Conservation (phyloP, 2,113 vertebrate genomes). For the Nanorana parkeri region DNA sequence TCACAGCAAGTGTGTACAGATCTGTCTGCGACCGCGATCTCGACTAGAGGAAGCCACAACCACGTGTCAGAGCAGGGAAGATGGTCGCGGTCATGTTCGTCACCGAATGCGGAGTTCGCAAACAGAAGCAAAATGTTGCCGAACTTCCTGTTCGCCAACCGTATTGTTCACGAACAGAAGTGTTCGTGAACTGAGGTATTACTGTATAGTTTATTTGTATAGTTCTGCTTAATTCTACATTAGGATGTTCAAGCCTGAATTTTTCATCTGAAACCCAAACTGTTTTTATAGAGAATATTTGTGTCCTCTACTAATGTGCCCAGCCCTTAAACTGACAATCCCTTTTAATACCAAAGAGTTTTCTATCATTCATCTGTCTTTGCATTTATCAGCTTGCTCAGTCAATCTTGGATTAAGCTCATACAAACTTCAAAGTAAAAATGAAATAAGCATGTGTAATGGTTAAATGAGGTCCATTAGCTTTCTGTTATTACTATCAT, state of each 20-base stretch:
- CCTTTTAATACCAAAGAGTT: constrained; percentile 19
- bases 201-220: not conserved
- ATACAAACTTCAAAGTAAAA: constrained; percentile 4
- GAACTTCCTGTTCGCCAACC: too few relatives aligned
- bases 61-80: too few relatives aligned
- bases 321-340: constrained; percentile 7
- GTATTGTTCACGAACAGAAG: too few relatives aligned
- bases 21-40: too few relatives aligned
- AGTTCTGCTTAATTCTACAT: not conserved
- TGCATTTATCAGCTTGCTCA: not conserved
- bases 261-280: not conserved
- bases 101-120: too few relatives aligned
- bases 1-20: too few relatives aligned
- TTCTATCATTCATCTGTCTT: constrained; percentile 1
- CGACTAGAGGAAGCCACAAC: too few relatives aligned
- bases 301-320: not conserved
- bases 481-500: not conserved
- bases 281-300: not conserved
- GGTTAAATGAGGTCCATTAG: not conserved
- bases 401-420: constrained; percentile 1
- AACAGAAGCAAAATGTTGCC: too few relatives aligned
- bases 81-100: too few relatives aligned
- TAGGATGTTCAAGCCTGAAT: not conserved
- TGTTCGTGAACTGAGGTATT: too few relatives aligned
- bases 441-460: not conserved